Evolutionary conservation across 2,113 vertebrate species (phyloP).

Genomic region (Mastomys coucha): DNA sequence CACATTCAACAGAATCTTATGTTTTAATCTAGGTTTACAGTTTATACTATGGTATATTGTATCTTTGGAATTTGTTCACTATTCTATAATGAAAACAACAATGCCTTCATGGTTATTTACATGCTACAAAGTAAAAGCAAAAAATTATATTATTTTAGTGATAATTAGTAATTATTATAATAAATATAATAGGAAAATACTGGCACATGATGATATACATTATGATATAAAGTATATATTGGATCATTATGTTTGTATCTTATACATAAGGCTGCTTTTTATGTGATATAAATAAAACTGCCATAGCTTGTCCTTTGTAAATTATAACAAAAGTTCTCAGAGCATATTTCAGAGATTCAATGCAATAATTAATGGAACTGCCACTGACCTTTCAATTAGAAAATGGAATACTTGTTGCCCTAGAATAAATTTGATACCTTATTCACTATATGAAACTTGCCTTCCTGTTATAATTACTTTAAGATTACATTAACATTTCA

Average conservation of each 20-base stretch:
- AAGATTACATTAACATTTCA: conserved; percentile 64
- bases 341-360: background rate
- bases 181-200: background rate
- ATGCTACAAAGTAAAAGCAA: background rate
- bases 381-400: conserved; percentile 60
- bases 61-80: background rate
- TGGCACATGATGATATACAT: background rate
- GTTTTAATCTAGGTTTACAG: background rate
- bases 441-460: conserved; percentile 68
- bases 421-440: conserved; percentile 61
- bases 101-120: background rate
- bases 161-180: background rate
- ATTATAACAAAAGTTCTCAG: conserved; percentile 38
- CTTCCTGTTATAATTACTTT: conserved; percentile 69
- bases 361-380: conserved; percentile 27
- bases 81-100: background rate
- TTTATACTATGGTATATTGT: background rate
- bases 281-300: background rate
- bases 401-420: conserved; percentile 59
- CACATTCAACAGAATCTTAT: background rate
- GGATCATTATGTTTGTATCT: background rate
- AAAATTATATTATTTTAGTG: background rate
- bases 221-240: background rate
- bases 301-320: background rate
- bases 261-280: background rate